A percentile compares a stretch with the other conserved stretches of the same genome.
phyloP scores from a whole-genome alignment of 2,888 invertebrate species.

The Ectemnius continuus region DNA sequence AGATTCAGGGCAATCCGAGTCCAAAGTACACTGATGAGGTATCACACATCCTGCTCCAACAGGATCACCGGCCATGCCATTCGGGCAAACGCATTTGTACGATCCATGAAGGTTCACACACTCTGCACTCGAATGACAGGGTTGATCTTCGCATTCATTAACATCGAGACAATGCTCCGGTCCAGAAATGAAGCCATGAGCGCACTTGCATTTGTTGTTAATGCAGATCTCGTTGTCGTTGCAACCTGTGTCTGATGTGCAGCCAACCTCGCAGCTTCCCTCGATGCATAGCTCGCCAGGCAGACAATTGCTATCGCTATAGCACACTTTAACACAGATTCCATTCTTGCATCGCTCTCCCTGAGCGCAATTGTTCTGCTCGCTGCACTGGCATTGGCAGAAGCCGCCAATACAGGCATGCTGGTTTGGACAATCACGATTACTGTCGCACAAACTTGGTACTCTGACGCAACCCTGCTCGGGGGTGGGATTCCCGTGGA shows the following conservation, averaged over 20 bases:
- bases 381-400: constrained; percentile 89
- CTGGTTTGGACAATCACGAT: constrained; percentile 86
- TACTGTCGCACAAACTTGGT: constrained; percentile 84
- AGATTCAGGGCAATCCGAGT: constrained; percentile 87
- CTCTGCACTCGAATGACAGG: constrained; percentile 89
- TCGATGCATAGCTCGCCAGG: constrained; percentile 92
- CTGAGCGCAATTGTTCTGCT: constrained; percentile 86
- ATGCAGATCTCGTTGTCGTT: constrained; percentile 88
- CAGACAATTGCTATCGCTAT: constrained; percentile 92
- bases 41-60: constrained; percentile 84
- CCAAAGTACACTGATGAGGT: constrained; percentile 87
- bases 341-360: constrained; percentile 91
- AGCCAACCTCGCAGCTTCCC: constrained; percentile 90
- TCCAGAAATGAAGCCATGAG: constrained; percentile 86
- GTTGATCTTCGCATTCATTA: constrained; percentile 88
- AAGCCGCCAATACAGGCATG: constrained; percentile 88
- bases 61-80: constrained; percentile 89
- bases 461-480: constrained; percentile 93
- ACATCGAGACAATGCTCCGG: constrained; percentile 87
- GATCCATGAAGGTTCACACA: constrained; percentile 91
- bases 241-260: constrained; percentile 90
- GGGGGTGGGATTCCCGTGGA: constrained; percentile 91
- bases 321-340: constrained; percentile 91
- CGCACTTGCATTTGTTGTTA: constrained; percentile 86
- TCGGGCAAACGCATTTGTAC: constrained; percentile 88